Conservation (phyloP, 1,140 invertebrate species). For the Drosophila albomicans region DNA sequence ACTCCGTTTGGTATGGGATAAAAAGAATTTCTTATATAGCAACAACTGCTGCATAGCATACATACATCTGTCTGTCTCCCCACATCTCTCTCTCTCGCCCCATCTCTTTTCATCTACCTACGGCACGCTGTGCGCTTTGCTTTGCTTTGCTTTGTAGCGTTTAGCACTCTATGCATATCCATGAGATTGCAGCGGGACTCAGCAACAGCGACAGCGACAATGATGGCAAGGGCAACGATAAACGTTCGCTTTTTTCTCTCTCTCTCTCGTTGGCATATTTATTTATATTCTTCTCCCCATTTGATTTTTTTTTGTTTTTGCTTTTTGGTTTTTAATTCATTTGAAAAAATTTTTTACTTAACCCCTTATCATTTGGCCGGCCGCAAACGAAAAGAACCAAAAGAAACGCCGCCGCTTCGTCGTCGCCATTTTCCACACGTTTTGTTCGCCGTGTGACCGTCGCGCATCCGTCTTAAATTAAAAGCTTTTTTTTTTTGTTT, state of each 20-base stretch:
- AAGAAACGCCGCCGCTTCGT: conserved; percentile 26
- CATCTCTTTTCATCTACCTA: neutral
- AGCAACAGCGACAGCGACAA: conserved; percentile 29
- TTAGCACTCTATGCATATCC: conserved; percentile 62
- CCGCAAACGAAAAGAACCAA: conserved; percentile 51
- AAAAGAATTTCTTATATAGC: conserved; percentile 78
- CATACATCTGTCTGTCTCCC: conserved; percentile 48
- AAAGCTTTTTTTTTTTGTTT: conserved; percentile 55
- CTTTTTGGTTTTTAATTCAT: conserved; percentile 33
- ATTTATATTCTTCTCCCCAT: neutral
- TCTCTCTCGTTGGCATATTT: neutral
- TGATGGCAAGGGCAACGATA: conserved; percentile 47
- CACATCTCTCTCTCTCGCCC: conserved; percentile 10
- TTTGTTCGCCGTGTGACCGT: no score
- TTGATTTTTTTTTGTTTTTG: conserved; percentile 1
- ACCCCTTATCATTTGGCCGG: conserved; percentile 54
- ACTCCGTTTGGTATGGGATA: conserved; percentile 55
- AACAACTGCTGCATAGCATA: conserved; percentile 73
- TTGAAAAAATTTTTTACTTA: conserved; percentile 63
- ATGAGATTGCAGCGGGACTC: conserved; percentile 54
- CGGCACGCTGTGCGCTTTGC: neutral
- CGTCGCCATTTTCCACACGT: conserved; percentile 32
- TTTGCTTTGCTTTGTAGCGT: conserved; percentile 2
- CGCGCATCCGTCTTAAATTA: conserved; percentile 58
- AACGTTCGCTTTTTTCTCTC: conserved; percentile 43